These are phyloP conservation scores for Riptortus pedestris DNA, from an alignment of 1,140 invertebrate genomes.

Conservation along the genomic window DNA sequence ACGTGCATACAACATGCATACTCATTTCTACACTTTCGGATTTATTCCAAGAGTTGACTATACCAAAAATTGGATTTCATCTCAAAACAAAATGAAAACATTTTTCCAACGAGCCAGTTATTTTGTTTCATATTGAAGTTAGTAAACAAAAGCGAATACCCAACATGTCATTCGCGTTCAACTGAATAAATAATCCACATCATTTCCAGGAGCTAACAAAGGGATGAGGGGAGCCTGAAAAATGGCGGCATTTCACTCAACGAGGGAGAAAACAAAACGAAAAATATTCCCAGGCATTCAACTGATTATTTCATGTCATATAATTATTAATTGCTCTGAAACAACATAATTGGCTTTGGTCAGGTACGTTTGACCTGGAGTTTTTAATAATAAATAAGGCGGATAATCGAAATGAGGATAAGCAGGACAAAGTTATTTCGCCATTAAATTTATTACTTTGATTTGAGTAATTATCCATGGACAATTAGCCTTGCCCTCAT, in stretches of 20 bases:
- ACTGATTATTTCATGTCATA: neutral
- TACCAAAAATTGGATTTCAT: too few species aligned
- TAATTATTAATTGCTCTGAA: neutral
- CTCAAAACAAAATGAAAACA: neutral
- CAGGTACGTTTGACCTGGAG: too few species aligned
- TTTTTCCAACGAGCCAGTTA: neutral
- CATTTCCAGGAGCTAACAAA: constrained; percentile 4
- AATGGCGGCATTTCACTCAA: neutral
- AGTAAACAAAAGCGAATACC: constrained; percentile 7
- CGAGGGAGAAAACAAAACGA: neutral
- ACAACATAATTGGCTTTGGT: constrained; percentile 1
- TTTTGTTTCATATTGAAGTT: constrained; percentile 16
- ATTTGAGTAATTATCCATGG: too few species aligned
- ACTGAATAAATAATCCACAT: constrained; percentile 18
- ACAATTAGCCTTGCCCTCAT: too few species aligned
- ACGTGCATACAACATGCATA: too few species aligned
- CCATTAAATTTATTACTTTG: too few species aligned
- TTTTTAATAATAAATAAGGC: too few species aligned
- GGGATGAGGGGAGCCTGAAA: neutral
- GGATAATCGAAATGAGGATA: too few species aligned
- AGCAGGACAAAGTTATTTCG: too few species aligned
- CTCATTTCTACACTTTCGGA: too few species aligned
- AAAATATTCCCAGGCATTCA: neutral
- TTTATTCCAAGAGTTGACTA: too few species aligned
- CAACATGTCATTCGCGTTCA: constrained; percentile 3